Evolutionary conservation across 2,888 invertebrate genomes (phyloP).

Genomic region (Hofmannophila pseudospretella): DNA sequence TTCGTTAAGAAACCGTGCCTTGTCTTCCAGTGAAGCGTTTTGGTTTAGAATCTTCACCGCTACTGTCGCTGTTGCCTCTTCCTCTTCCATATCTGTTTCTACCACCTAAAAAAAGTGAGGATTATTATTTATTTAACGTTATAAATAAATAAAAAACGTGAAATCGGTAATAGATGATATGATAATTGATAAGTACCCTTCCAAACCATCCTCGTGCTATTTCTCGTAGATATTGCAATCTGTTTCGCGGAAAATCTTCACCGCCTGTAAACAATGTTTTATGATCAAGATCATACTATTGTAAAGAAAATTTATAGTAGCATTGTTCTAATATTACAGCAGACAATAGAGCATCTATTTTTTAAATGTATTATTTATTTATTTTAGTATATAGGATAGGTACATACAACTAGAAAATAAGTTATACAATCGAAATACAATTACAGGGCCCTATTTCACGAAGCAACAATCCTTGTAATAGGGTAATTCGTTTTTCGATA

Average conservation of each 20-base stretch:
- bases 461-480: too few relatives aligned
- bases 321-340: too few relatives aligned
- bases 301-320: conserved; percentile 13
- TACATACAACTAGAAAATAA: too few relatives aligned
- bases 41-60: conserved; percentile 89
- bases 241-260: conserved; percentile 84
- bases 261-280: conserved; percentile 38
- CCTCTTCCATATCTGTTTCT: conserved; percentile 83
- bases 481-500: too few relatives aligned
- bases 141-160: not conserved
- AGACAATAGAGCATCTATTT: too few relatives aligned
- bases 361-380: not conserved
- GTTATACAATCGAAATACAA: too few relatives aligned
- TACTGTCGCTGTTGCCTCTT: conserved; percentile 66
- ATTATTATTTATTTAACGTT: too few relatives aligned
- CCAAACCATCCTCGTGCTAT: conserved; percentile 93
- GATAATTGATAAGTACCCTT: conserved; percentile 58
- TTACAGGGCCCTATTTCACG: too few relatives aligned
- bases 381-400: not conserved
- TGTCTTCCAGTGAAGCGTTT: conserved; percentile 85
- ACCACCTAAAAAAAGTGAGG: conserved; percentile 77
- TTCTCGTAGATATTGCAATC: conserved; percentile 88
- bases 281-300: too few relatives aligned
- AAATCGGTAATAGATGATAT: too few relatives aligned
- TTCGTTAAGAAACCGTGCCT: conserved; percentile 88